Conservation (phyloP, 1,140 invertebrate species). For the Uloborus diversus region DNA sequence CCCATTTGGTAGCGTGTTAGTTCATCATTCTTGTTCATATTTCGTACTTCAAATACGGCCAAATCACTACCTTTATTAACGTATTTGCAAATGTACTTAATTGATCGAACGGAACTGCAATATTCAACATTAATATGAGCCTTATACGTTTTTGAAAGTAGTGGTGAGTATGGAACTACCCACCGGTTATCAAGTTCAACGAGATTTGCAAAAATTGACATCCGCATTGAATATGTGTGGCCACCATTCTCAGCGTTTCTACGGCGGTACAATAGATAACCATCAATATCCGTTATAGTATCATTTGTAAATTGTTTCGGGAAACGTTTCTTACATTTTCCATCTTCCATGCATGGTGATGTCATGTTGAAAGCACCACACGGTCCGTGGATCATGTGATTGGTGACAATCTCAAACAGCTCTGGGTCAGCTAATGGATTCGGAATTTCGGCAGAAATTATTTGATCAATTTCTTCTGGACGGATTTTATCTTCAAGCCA, state of each 20-base stretch:
- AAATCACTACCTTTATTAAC: slow-evolving; percentile 39
- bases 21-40: slow-evolving; percentile 4
- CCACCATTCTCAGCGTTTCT: not conserved
- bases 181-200: no score
- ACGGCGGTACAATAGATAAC: not conserved
- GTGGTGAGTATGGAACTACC: no score
- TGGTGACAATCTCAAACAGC: slow-evolving; percentile 63
- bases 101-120: no score
- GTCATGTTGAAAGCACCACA: slow-evolving; percentile 58
- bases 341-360: slow-evolving; percentile 59
- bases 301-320: not conserved
- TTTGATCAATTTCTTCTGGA: slow-evolving; percentile 65
- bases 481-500: slow-evolving; percentile 21
- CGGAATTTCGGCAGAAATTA: slow-evolving; percentile 71
- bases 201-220: no score
- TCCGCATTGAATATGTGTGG: no score
- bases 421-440: slow-evolving; percentile 64
- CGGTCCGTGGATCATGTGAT: slow-evolving; percentile 64
- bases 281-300: not conserved
- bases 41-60: slow-evolving; percentile 25
- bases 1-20: not conserved
- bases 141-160: no score
- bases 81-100: slow-evolving; percentile 66
- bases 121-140: no score
- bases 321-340: slow-evolving; percentile 58